Conservation (phyloP, 2,797 vertebrate genomes). For the Trichosurus vulpecula region DNA sequence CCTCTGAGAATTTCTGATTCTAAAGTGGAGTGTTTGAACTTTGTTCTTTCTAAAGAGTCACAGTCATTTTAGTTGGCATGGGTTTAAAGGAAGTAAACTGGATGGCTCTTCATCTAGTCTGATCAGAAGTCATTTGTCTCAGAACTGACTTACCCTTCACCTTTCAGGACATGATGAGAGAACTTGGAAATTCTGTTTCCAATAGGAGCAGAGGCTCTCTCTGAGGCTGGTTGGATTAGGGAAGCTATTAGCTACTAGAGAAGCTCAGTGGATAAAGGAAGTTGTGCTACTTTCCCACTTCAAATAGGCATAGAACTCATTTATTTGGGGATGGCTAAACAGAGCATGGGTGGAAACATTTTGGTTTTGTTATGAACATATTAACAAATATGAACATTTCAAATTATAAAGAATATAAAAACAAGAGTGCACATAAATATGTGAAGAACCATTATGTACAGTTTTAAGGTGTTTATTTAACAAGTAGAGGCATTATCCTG, state of each 20-base stretch:
- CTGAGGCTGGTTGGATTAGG: background rate
- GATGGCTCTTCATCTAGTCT: background rate
- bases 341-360: background rate
- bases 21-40: background rate
- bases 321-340: background rate
- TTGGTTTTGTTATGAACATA: background rate
- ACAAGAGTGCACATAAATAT: background rate
- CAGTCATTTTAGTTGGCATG: background rate
- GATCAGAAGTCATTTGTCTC: background rate
- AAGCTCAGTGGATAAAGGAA: background rate
- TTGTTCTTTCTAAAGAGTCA: background rate
- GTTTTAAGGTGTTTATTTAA: background rate
- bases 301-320: background rate
- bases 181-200: background rate
- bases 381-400: background rate
- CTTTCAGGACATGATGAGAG: background rate
- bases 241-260: background rate
- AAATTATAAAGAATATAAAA: background rate
- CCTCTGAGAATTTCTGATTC: background rate
- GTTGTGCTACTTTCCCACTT: background rate
- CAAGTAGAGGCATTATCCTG: background rate
- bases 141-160: background rate
- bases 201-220: background rate
- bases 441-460: background rate
- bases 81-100: background rate